Conservation (phyloP, 2,888 invertebrate species). For the Epirrita christyi region DNA sequence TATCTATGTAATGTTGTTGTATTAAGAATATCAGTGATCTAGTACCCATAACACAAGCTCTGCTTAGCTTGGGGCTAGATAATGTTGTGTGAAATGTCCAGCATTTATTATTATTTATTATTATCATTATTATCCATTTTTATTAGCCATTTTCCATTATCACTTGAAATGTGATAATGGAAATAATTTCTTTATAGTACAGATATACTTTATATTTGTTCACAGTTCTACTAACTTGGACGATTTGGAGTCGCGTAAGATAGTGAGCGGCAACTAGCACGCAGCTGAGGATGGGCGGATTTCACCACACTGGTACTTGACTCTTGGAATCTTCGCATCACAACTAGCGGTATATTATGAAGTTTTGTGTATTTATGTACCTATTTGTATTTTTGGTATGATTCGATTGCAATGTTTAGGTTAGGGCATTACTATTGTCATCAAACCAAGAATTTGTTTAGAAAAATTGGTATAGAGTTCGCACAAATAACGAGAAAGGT, state of each 20-base stretch:
- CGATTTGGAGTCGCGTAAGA: conserved; percentile 79
- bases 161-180: too few species aligned
- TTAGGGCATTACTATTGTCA: neutral
- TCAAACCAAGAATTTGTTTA: neutral
- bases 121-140: too few species aligned
- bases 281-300: conserved; percentile 18
- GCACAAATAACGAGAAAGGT: conserved; percentile 1
- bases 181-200: neutral
- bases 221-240: conserved; percentile 79
- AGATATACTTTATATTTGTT: neutral
- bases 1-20: too few species aligned
- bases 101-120: too few species aligned
- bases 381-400: conserved; percentile 13
- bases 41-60: too few species aligned
- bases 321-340: conserved; percentile 17
- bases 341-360: conserved; percentile 18
- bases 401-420: conserved; percentile 4
- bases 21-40: too few species aligned
- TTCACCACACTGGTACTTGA: conserved; percentile 31
- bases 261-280: conserved; percentile 78
- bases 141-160: too few species aligned
- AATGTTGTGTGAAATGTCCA: too few species aligned
- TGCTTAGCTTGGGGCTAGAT: too few species aligned
- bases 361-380: conserved; percentile 18
- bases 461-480: too few species aligned